Conservation (phyloP, 1,140 invertebrate genomes). For the Pseudobourletiella spinata region DNA sequence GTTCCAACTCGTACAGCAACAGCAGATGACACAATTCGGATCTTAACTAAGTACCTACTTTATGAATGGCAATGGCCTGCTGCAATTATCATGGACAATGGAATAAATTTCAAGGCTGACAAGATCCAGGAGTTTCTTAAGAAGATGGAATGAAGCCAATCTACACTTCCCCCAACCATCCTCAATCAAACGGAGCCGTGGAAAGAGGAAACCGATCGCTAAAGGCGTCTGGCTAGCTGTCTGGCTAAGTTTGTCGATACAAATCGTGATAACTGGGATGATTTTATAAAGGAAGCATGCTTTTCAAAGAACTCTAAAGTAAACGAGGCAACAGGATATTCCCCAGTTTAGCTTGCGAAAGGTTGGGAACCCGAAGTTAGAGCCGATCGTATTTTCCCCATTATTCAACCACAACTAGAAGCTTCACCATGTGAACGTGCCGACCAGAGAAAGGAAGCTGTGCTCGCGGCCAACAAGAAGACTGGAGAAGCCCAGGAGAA, state of each 20-base stretch:
- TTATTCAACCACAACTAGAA: too few relatives aligned
- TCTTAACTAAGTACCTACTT: neutral
- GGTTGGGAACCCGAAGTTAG: too few relatives aligned
- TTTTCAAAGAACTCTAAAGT: too few relatives aligned
- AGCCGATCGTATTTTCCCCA: too few relatives aligned
- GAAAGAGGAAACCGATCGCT: neutral
- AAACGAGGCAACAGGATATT: too few relatives aligned
- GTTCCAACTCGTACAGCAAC: slow-evolving; percentile 16
- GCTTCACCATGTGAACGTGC: too few relatives aligned
- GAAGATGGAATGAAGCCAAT: slow-evolving; percentile 34
- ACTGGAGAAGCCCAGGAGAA: too few relatives aligned
- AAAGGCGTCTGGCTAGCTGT: neutral
- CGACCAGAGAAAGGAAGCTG: too few relatives aligned
- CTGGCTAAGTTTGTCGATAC: neutral
- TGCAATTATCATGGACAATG: neutral
- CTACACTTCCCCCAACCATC: neutral
- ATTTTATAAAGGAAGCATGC: too few relatives aligned
- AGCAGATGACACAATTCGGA: neutral
- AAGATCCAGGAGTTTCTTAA: neutral
- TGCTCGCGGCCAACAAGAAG: too few relatives aligned
- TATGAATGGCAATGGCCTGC: neutral
- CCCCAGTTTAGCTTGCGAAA: too few relatives aligned
- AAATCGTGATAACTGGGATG: neutral
- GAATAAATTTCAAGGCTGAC: neutral
- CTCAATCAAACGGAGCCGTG: neutral